A percentile compares a stretch with the other conserved stretches of the same genome.
phyloP scores from a whole-genome alignment of 2,113 vertebrate species.

The Hiodon alosoides region DNA sequence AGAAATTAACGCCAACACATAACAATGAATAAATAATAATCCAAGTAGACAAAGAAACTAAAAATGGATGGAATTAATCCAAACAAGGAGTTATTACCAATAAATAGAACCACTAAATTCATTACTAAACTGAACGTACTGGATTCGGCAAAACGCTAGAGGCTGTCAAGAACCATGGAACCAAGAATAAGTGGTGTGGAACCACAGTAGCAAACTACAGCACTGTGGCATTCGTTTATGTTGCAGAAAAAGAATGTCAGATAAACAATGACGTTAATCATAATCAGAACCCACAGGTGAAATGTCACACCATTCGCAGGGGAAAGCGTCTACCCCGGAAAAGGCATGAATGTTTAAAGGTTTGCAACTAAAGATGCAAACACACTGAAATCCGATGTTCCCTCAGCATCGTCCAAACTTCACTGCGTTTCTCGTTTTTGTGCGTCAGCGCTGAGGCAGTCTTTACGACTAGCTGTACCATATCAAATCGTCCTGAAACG shows the following conservation, averaged over 20 bases:
- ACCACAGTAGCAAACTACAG: too few relatives aligned
- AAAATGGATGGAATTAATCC: too few relatives aligned
- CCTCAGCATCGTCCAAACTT: background rate
- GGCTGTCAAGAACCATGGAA: too few relatives aligned
- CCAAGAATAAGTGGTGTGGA: too few relatives aligned
- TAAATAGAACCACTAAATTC: too few relatives aligned
- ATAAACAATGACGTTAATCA: background rate
- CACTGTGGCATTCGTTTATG: too few relatives aligned
- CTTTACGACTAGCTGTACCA: background rate
- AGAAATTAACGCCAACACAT: too few relatives aligned
- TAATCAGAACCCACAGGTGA: background rate
- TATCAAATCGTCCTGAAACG: slow-evolving; percentile 7
- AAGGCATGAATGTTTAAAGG: slow-evolving; percentile 8
- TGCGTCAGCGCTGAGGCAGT: slow-evolving; percentile 14
- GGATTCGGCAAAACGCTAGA: too few relatives aligned
- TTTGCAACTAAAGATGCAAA: slow-evolving; percentile 9
- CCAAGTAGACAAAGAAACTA: too few relatives aligned
- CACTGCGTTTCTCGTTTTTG: slow-evolving; percentile 1
- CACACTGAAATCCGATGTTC: background rate
- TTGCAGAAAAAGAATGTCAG: background rate
- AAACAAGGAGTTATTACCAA: too few relatives aligned
- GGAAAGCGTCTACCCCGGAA: background rate
- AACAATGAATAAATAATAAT: too few relatives aligned
- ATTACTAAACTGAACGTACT: too few relatives aligned
- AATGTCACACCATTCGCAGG: background rate